These are phyloP conservation scores for Pelecanus crispus DNA, from an alignment of 2,113 vertebrate species.

Conservation along the genomic window DNA sequence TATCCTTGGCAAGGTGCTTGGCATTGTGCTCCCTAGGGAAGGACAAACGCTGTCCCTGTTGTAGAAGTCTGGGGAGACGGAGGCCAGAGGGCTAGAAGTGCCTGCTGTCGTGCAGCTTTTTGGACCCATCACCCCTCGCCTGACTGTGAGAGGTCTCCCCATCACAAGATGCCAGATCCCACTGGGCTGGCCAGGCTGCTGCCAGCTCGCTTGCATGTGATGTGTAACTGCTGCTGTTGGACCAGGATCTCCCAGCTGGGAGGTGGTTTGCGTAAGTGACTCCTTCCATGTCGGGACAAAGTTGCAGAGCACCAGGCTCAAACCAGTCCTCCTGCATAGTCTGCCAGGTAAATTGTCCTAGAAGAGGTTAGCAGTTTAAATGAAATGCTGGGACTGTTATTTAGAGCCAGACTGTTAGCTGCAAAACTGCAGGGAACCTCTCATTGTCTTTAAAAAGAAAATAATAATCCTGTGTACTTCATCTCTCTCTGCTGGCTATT, in stretches of 20 bases:
- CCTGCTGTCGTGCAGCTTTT: background rate
- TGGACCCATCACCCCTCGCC: accelerated
- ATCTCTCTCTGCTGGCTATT: background rate
- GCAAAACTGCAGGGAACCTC: background rate
- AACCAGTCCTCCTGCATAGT: background rate
- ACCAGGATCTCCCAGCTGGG: background rate
- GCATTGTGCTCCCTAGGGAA: background rate
- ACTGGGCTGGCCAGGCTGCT: background rate
- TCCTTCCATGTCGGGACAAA: background rate
- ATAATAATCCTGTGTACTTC: accelerated
- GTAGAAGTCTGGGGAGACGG: background rate
- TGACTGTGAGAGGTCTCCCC: background rate
- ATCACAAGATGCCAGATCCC: background rate
- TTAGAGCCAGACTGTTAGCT: background rate
- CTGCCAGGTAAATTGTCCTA: background rate
- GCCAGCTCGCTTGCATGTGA: background rate
- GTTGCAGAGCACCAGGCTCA: background rate
- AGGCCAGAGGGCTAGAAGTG: background rate
- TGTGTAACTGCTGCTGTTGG: background rate
- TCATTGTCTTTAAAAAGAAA: background rate
- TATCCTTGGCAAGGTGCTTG: background rate
- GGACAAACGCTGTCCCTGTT: accelerated
- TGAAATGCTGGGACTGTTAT: background rate
- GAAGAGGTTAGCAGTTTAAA: background rate
- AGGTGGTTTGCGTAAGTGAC: background rate